Percentiles rank a stretch among this genome's conserved stretches.
phyloP scores from a whole-genome alignment of 2,888 invertebrate genomes.

The Allophyes oxyacanthae region DNA sequence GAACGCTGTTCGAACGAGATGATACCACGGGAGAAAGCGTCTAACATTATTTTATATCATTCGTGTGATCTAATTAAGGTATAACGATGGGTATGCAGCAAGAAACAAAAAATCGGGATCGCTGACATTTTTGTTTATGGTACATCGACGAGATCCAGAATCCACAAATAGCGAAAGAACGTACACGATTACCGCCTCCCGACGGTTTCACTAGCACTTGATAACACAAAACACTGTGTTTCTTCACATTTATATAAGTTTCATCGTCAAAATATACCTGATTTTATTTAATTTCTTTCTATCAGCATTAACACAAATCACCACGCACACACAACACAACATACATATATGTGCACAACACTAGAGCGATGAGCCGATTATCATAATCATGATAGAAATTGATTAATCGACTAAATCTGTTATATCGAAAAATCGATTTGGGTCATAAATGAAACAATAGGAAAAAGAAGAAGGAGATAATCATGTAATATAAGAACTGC shows the following conservation, averaged over 20 bases:
- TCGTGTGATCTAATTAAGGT: conserved; percentile 88
- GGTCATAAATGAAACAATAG: no score
- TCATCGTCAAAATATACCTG: conserved; percentile 85
- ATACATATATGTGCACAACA: conserved; percentile 76
- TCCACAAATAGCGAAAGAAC: conserved; percentile 89
- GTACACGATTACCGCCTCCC: conserved; percentile 89
- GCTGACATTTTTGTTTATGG: conserved; percentile 90
- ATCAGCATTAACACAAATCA: conserved; percentile 90
- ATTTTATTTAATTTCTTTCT: conserved; percentile 87
- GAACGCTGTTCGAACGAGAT: conserved; percentile 71
- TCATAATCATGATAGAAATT: conserved; percentile 32
- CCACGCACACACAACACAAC: conserved; percentile 90
- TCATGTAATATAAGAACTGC: no score
- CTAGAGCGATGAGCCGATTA: conserved; percentile 63
- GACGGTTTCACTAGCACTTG: conserved; percentile 88
- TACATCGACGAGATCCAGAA: conserved; percentile 88
- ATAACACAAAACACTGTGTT: conserved; percentile 86
- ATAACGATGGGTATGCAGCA: conserved; percentile 86
- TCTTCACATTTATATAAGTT: conserved; percentile 87
- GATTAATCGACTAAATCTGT: conserved; percentile 44
- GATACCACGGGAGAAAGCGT: conserved; percentile 79
- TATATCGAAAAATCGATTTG: conserved; percentile 3
- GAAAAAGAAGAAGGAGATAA: no score
- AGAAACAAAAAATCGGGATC: conserved; percentile 90
- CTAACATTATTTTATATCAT: conserved; percentile 85